Conservation (phyloP, 2,797 vertebrate genomes). For the Danio jaintianensis region DNA sequence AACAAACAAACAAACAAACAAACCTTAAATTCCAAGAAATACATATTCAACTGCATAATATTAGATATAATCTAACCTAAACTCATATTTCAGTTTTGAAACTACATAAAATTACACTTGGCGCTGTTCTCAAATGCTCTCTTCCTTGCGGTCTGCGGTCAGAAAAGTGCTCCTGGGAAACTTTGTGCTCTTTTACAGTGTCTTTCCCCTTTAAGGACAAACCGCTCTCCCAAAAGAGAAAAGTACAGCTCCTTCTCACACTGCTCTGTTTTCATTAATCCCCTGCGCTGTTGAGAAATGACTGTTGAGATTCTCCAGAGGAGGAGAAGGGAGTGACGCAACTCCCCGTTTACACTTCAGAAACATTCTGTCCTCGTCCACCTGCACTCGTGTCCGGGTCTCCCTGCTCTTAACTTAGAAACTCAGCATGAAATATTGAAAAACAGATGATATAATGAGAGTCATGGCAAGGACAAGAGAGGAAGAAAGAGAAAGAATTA, state of each 20-base stretch:
- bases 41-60: too few relatives aligned
- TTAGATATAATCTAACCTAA: neutral
- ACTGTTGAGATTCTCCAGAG: slow-evolving; percentile 28
- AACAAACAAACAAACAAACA: too few relatives aligned
- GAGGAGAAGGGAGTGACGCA: slow-evolving; percentile 28
- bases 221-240: slow-evolving; percentile 21
- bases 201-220: slow-evolving; percentile 44
- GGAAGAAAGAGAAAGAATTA: slow-evolving; percentile 69
- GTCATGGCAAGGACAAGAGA: slow-evolving; percentile 62
- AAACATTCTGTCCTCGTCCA: slow-evolving; percentile 47
- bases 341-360: slow-evolving; percentile 20
- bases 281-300: slow-evolving; percentile 25
- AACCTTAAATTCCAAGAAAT: too few relatives aligned
- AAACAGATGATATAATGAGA: slow-evolving; percentile 23
- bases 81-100: neutral
- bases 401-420: slow-evolving; percentile 28
- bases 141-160: slow-evolving; percentile 58
- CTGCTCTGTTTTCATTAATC: slow-evolving; percentile 44
- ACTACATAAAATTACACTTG: slow-evolving; percentile 6
- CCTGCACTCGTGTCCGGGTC: slow-evolving; percentile 5
- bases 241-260: slow-evolving; percentile 23
- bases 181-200: slow-evolving; percentile 49
- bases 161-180: slow-evolving; percentile 51
- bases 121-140: slow-evolving; percentile 26
- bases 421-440: slow-evolving; percentile 26